Evolutionary conservation across 2,113 vertebrate genomes (phyloP).

Genomic region (Carassius carassius): DNA sequence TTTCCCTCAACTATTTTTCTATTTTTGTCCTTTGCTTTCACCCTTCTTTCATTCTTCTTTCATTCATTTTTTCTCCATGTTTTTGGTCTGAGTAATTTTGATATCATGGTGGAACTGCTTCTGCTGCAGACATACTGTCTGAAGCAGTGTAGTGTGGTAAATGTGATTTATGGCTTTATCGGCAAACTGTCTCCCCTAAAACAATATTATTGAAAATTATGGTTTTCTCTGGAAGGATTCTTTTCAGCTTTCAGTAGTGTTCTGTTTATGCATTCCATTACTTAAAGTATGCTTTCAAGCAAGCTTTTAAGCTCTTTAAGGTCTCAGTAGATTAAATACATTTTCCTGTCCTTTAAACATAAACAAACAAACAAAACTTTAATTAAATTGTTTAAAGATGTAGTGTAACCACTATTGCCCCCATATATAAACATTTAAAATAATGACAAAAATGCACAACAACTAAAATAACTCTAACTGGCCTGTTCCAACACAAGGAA

Average conservation of each 20-base stretch:
- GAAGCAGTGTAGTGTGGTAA: background rate
- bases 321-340: background rate
- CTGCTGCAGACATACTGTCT: background rate
- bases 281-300: background rate
- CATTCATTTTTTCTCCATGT: background rate
- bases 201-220: background rate
- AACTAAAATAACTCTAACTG: background rate
- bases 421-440: no score
- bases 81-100: background rate
- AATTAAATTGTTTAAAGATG: no score
- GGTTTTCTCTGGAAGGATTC: background rate
- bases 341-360: background rate
- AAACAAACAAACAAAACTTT: no score
- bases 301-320: no score
- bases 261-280: background rate
- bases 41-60: background rate
- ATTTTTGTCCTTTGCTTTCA: slow-evolving; percentile 16
- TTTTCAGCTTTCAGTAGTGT: background rate
- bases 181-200: slow-evolving; percentile 15
- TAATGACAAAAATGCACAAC: no score
- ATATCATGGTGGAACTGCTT: background rate
- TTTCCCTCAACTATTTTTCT: slow-evolving; percentile 5
- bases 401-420: no score
- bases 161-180: slow-evolving; percentile 7
- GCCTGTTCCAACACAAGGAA: background rate